These are phyloP conservation scores for Neostethus bicornis DNA, from an alignment of 2,797 vertebrate genomes.

Conservation along the genomic window DNA sequence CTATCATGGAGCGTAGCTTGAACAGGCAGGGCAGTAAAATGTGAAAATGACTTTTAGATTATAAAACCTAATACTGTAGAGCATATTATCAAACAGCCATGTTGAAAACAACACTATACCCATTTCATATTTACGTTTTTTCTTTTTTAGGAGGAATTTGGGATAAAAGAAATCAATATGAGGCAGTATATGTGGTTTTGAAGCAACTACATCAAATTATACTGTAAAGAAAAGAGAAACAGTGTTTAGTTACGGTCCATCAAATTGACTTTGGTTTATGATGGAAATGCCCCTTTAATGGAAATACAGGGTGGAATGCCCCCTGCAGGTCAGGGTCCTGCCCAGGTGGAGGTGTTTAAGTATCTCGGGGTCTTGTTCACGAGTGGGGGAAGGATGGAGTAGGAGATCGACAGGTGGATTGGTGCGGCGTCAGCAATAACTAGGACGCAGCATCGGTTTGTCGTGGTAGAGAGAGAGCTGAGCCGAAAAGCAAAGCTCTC, in stretches of 20 bases:
- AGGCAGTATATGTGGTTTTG: background rate
- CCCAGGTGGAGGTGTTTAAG: no score
- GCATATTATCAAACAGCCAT: constrained; percentile 19
- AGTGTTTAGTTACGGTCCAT: constrained; percentile 15
- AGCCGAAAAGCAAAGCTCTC: no score
- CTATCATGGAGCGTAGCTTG: constrained; percentile 1
- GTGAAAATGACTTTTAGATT: constrained; percentile 26
- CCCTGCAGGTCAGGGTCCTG: no score
- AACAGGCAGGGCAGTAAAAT: constrained; percentile 12
- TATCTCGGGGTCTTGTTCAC: no score
- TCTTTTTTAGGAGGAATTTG: constrained; percentile 1
- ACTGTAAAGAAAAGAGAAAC: constrained; percentile 1
- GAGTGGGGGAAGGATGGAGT: no score
- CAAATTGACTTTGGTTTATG: constrained; percentile 11
- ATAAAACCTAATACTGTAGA: constrained; percentile 19
- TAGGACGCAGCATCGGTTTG: no score
- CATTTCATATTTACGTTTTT: constrained; percentile 7
- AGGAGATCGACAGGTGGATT: no score
- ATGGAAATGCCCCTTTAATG: no score
- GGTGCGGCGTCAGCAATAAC: no score
- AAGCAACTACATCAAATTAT: background rate
- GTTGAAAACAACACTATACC: constrained; percentile 7
- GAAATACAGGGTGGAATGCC: no score
- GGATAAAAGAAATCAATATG: background rate
- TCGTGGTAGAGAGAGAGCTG: no score